phyloP scores from a whole-genome alignment of 1,140 invertebrate species.

The Drosophila navojoa region DNA sequence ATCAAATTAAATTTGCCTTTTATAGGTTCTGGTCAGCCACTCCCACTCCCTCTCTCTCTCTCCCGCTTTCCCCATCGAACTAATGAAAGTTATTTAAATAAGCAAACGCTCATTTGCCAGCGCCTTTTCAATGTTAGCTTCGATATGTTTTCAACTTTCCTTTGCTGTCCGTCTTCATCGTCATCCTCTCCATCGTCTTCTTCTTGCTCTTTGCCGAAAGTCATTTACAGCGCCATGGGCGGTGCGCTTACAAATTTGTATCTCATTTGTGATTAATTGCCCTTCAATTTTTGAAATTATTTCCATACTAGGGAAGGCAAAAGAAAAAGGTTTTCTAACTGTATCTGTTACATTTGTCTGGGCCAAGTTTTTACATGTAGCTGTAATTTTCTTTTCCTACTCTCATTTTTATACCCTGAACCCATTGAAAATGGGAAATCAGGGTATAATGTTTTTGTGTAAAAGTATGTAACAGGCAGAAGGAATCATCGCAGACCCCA shows the following conservation, averaged over 20 bases:
- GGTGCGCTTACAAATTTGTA: constrained; percentile 64
- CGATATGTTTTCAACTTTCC: constrained; percentile 64
- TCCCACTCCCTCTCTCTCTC: too few species aligned
- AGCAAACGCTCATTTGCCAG: constrained; percentile 77
- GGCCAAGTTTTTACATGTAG: constrained; percentile 54
- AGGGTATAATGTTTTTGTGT: too few species aligned
- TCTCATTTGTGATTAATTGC: constrained; percentile 82
- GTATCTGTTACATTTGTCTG: constrained; percentile 74
- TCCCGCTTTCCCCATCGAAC: constrained; percentile 32
- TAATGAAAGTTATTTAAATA: constrained; percentile 79
- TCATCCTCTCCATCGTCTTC: background rate
- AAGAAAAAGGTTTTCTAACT: constrained; percentile 28
- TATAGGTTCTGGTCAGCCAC: constrained; percentile 36
- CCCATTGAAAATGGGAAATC: too few species aligned
- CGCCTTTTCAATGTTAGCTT: constrained; percentile 65
- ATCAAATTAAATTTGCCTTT: constrained; percentile 62
- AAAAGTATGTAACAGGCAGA: too few species aligned
- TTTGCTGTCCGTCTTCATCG: constrained; percentile 19
- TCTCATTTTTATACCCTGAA: too few species aligned
- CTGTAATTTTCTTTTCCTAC: constrained; percentile 53
- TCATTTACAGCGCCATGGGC: constrained; percentile 53
- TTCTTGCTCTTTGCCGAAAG: constrained; percentile 26
- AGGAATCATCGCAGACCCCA: too few species aligned
- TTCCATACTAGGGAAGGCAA: constrained; percentile 33
- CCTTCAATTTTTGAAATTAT: constrained; percentile 77